Base-by-base conservation (phyloP, 2,888 invertebrate species). In the Galerucella pusilla region DNA sequence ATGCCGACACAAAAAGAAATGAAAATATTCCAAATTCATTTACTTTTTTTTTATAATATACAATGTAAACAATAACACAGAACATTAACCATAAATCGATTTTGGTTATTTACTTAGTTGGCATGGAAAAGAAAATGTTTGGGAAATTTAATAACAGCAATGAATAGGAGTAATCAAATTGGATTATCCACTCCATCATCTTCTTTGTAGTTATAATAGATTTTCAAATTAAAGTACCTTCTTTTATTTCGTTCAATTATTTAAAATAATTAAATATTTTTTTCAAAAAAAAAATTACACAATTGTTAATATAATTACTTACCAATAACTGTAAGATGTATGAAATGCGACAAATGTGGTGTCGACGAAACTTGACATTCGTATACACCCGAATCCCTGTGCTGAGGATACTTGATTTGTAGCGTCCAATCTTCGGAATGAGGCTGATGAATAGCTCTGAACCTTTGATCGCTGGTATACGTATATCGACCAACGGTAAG, bases 351-450 rank as follows among this genome's bases (percentile, higher is more conserved):
- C 91, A 96, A 94, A 85, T 96, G 97, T 28, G 97, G 97, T 75
- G 96, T 96, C 77, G 97, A 96, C 82, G 96, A 96, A 86, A 97
- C 94, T 90, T 97, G 97, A 88, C 97, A 97, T 89, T 97, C 97
- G 89, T 97, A 97, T 83, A 96, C 93, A 76, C 97, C 97, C 20
- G 93, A 93, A 88, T 97, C 97, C 81, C 96, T 91, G 86, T 96
- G 94, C 87, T 97, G 96, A 1, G 96, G 95, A 87, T 96, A 97
- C 88, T 96, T 96, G 88, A 97, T 96, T 89, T 95, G 94, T 82
- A 97, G 91, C 78, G 94, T 95, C 96, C 96, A 97, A 89, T 97
- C 97, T 88, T 96, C 96, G 77, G 95, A 93, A 83, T 94, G 94
- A 60, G 93, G 93, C 81, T 93, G 91, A 87, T 96, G 96, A 83